Base-by-base conservation (phyloP, 1,140 invertebrate genomes). In the Sesamia nonagrioides region DNA sequence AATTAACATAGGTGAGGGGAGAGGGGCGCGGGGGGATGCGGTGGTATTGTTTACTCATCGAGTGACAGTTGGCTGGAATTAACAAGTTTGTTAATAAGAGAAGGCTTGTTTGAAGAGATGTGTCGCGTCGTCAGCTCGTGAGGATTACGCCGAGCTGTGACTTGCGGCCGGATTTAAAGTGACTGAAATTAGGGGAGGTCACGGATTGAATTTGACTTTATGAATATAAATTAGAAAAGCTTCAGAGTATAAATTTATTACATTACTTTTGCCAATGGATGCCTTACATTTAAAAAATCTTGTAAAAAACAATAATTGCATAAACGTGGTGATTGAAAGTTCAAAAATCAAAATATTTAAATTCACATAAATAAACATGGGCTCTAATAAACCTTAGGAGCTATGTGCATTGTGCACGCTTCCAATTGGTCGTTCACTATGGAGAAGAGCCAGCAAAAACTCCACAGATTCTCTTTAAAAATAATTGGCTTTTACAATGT, bases 61-160 rank as follows among this genome's bases (percentile, higher is more conserved):
- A 81, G 73, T 78, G 77, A 58, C 79, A 73, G 56, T 69, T 27
- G 58, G 58, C 42, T 63, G 54, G 75, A 60, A 74, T 81, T 83
- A 84, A 75, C 74, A 81, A 81, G 73, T 84, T 84, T 79, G 82
- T 81, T 84, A 80, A 84, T 83, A 84, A 81, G 81, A 82, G 60
- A 56, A 58, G 54, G 11, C 58, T 33, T n/a, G 48, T 72, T 73
- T 9, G 15, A 68, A 45, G 69, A 68, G 33, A 60, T 21, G 77
- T 40, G 45, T 72, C 76, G 69, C 50, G 42, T 42, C 27, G 50
- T 63, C n/a, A 8, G 27, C 27, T 37, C 50, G 54, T 27, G 18
- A 58, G 18, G 54, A 58, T 27, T 58, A 58, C 8, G 18, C 3
- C 0, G 33, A n/a, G 60, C 54, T 27, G 54, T 7, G 54, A 40